Evolutionary conservation across 1,140 invertebrate genomes (phyloP).

Genomic region (Lepidurus arcticus): DNA sequence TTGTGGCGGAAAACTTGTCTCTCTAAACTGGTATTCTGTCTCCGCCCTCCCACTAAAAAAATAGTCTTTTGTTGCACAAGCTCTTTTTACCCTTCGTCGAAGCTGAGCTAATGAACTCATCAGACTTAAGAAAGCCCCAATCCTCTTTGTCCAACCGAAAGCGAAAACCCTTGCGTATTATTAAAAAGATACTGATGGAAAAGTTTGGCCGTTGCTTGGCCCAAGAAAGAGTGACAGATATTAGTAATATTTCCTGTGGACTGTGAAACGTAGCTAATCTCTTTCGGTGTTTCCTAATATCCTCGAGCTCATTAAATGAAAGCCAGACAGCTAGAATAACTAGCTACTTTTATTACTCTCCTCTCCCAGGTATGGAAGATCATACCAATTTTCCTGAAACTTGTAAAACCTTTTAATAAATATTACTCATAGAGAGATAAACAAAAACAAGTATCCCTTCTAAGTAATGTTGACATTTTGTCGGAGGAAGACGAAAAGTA

Average conservation of each 20-base stretch:
- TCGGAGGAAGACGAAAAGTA: too few species aligned
- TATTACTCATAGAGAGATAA: too few species aligned
- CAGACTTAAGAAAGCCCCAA: constrained; percentile 7
- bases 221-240: background rate
- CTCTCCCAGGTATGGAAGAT: too few species aligned
- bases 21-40: background rate
- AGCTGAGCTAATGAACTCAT: background rate
- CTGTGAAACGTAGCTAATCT: too few species aligned
- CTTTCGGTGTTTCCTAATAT: too few species aligned
- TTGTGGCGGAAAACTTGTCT: background rate
- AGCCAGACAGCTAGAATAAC: too few species aligned
- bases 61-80: background rate
- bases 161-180: background rate
- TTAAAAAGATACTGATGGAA: background rate
- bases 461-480: too few species aligned
- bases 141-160: background rate
- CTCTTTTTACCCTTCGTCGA: background rate
- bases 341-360: too few species aligned
- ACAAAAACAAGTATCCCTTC: too few species aligned
- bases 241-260: background rate
- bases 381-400: too few species aligned
- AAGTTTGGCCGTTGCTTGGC: background rate
- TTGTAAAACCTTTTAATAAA: too few species aligned
- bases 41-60: background rate
- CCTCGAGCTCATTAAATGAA: too few species aligned